Evolutionary conservation across 2,113 vertebrate species (phyloP), one percentile per base, ranked within the genome.

Genomic region (Stigmatopora nigra): DNA sequence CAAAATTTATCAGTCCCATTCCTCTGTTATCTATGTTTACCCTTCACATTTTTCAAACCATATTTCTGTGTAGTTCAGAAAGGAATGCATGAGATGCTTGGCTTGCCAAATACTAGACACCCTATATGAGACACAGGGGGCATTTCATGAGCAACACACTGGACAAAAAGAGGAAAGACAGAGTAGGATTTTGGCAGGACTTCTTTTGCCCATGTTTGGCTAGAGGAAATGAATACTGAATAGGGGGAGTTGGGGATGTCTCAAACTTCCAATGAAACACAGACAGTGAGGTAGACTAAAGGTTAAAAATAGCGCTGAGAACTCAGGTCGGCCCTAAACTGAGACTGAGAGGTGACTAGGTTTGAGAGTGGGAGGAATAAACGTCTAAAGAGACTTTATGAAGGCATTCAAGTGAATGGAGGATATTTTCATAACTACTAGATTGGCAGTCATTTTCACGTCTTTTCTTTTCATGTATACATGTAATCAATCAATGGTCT

Each of bases 181-280:
- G 53, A 47, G 68, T 52, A 65, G n/a, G 56, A 38, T 48, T 75
- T 78, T 78, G 78, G 63, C 72, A 77, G 65, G 71, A 77, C 57
- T 72, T 76, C 65, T 84, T 84, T 81, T 84, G 74, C 68, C 87
- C 79, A 82, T 85, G 77, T 84, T 85, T 86, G 80, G 84, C 49
- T 19, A 82, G 41, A 83, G 82, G 84, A 87, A 85, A 86, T 81
- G 80, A 85, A 67, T 13, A 22, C 57, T 57, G 70, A 75, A 71
- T 57, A 8, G 38, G 38, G 38, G 75, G 73, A 69, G 41, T 48
- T 41, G 38, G 83, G 72, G 80, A 85, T 3, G 73, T 88, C 82
- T 85, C 76, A 46, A 52, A 66, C 71, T 55, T 76, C 73, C 62
- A 45, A 22, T 73, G 59, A 60, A 65, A 49, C 57, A 19, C 75